Evolutionary conservation across 2,797 vertebrate genomes (phyloP).

Genomic region (Lagocephalus sceleratus): DNA sequence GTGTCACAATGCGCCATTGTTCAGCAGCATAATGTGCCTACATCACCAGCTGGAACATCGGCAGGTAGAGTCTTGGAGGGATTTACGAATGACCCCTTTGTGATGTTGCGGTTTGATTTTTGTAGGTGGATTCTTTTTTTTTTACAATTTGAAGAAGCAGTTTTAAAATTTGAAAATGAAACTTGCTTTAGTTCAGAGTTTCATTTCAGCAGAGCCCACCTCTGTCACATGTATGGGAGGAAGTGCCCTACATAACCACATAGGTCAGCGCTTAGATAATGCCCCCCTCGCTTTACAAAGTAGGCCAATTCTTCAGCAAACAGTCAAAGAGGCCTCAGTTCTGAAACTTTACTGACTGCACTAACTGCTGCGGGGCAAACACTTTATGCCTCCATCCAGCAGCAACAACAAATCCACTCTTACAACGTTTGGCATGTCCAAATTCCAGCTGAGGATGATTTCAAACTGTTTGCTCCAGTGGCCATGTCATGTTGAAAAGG

Average conservation of each 20-base stretch:
- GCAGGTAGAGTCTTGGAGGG: not conserved
- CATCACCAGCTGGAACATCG: too few relatives aligned
- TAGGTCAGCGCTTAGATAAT: slow-evolving; percentile 13
- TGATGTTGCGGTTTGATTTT: too few relatives aligned
- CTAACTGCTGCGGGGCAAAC: too few relatives aligned
- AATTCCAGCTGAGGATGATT: slow-evolving; percentile 9
- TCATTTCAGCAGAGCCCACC: not conserved
- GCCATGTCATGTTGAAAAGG: not conserved
- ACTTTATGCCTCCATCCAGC: too few relatives aligned
- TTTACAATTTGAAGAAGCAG: too few relatives aligned
- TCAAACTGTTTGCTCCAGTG: slow-evolving; percentile 20
- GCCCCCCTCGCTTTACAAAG: slow-evolving; percentile 4
- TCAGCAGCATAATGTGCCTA: not conserved
- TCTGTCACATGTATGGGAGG: slow-evolving; percentile 10
- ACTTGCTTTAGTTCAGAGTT: too few relatives aligned
- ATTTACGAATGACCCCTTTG: too few relatives aligned
- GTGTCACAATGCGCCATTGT: not conserved
- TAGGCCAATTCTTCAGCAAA: slow-evolving; percentile 17
- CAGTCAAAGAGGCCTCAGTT: slow-evolving; percentile 17
- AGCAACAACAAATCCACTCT: not conserved
- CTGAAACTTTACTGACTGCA: not conserved
- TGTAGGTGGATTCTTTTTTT: too few relatives aligned
- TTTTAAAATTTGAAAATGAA: too few relatives aligned
- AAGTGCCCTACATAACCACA: not conserved
- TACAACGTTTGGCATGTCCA: slow-evolving; percentile 18